Base-by-base conservation (phyloP, 2,113 vertebrate genomes). In the Trogon surrucura region DNA sequence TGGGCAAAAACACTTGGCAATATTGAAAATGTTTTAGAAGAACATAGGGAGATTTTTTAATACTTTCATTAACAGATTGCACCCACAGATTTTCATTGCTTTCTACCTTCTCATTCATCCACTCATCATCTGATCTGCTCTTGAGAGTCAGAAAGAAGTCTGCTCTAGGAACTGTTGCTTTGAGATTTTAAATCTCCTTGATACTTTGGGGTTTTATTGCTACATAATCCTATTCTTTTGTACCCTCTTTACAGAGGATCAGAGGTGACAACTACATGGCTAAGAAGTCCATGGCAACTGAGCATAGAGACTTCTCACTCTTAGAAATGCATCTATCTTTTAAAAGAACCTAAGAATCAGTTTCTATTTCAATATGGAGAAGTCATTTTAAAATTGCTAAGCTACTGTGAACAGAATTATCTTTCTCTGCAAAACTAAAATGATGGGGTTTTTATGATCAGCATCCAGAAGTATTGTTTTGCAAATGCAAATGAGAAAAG, bases 361-460 rank as follows among this genome's bases (percentile, higher is more conserved):
- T 6, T 58, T 54, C 57, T 61, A 2, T 56, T 87, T 65, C 14
- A 53, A 58, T 73, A 61, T 4, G 23, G 0, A 19, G 27, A 6
- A 29, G 20, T 0, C 4, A 8, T 32, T 72, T 84, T n/a, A 58
- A 74, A 54, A 58, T n/a, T 64, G 4, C 3, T 56, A 11, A 34
- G 60, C 7, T n/a, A 60, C 29, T 51, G 8, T 65, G 29, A 67
- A 79, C 16, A 54, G 13, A 90, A 61, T 54, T 61, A 27, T 22
- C 4, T 66, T 81, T 67, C 22, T 88, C 47, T n/a, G 23, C 6
- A 26, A 25, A 56, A 64, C 16, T 80, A 58, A 27, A 51, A 19
- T 47, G 13, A 4, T 4, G 2, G 0, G 1, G 44, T 32, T 54
- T 71, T 67, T 20, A n/a, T 27, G 11, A 51, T 30, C 5, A 34